Evolutionary conservation across 2,113 vertebrate genomes (phyloP).

Genomic region (Salvator merianae): DNA sequence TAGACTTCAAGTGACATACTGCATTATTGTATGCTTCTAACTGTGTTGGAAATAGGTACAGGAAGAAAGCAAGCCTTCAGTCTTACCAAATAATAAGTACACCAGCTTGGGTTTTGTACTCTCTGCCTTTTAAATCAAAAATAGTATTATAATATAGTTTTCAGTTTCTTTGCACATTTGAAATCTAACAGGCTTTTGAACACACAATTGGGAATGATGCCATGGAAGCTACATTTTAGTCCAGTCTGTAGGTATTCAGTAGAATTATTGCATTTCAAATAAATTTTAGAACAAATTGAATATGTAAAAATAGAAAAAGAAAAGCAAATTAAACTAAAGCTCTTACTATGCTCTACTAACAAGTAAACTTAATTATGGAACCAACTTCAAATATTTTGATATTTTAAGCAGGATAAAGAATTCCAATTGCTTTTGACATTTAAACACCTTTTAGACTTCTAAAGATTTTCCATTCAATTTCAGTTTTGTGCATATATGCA

Average conservation of each 20-base stretch:
- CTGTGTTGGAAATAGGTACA: neutral
- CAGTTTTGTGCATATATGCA: conserved; percentile 47
- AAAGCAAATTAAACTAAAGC: neutral
- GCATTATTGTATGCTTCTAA: neutral
- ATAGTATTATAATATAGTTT: neutral
- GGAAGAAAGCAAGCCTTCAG: neutral
- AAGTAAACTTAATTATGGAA: conserved; percentile 31
- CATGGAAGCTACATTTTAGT: neutral
- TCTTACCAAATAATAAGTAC: neutral
- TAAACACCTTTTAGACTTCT: conserved; percentile 25
- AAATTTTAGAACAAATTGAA: neutral
- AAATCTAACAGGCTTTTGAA: neutral
- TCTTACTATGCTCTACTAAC: neutral
- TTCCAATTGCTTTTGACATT: conserved; percentile 20
- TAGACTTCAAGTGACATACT: neutral
- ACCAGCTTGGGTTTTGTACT: no score
- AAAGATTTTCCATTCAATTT: conserved; percentile 40
- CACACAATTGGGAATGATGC: neutral
- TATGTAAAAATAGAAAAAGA: neutral
- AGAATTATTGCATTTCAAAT: neutral
- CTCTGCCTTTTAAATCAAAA: neutral
- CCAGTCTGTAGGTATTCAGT: neutral
- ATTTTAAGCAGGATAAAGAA: conserved; percentile 28
- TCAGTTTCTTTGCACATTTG: neutral
- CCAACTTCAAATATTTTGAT: conserved; percentile 25